Conservation (phyloP, 2,113 vertebrate species). For the Corythornis vintsioides region DNA sequence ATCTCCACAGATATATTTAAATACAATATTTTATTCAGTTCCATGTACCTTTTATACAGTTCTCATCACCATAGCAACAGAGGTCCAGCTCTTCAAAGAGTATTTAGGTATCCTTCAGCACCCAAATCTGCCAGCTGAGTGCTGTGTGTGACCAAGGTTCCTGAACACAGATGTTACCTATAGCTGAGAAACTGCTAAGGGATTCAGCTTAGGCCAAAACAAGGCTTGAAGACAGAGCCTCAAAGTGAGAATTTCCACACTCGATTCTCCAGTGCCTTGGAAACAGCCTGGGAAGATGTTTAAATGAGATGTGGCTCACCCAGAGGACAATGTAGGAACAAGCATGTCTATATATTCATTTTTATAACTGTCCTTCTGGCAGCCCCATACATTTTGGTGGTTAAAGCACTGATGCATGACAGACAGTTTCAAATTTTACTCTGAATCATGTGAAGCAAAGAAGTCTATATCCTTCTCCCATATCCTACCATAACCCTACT, state of each 20-base stretch:
- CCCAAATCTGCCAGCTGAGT: not conserved
- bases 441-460: not conserved
- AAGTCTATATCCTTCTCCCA: not conserved
- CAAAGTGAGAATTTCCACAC: not conserved
- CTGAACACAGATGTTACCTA: not conserved
- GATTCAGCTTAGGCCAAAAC: not conserved
- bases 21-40: slow-evolving; percentile 41
- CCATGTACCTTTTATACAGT: slow-evolving; percentile 18
- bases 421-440: not conserved
- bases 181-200: not conserved
- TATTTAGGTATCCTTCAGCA: slow-evolving; percentile 34
- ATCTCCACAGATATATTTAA: not conserved
- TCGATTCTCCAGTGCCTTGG: not conserved
- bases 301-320: not conserved
- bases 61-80: slow-evolving; percentile 47
- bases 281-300: not conserved
- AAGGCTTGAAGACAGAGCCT: not conserved
- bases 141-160: not conserved
- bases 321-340: not conserved
- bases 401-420: not conserved
- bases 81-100: slow-evolving; percentile 19
- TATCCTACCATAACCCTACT: not conserved
- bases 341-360: not conserved
- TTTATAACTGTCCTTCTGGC: not conserved
- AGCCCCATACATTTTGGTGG: not conserved